These are phyloP conservation scores for Ailuropoda melanoleuca DNA, from an alignment of 2,113 vertebrate species.

Conservation along the genomic window DNA sequence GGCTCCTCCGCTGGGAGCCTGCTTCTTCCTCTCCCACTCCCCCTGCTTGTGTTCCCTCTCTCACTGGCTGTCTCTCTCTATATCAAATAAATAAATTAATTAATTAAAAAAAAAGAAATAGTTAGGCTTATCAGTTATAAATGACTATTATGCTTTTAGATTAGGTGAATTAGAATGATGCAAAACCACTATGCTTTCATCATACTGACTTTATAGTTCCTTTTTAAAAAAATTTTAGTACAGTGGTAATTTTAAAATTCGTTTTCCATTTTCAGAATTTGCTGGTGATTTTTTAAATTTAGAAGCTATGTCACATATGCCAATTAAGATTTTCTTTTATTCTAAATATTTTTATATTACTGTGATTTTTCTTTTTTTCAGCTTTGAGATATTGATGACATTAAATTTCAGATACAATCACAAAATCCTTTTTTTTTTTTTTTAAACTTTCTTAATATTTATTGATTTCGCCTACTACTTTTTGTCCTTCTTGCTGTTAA, in stretches of 20 bases:
- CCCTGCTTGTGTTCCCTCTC: too few relatives aligned
- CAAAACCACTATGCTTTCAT: not conserved
- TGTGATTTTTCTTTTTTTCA: not conserved
- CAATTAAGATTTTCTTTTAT: not conserved
- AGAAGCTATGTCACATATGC: not conserved
- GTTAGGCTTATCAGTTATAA: not conserved
- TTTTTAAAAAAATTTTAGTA: not conserved
- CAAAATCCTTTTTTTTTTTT: not conserved
- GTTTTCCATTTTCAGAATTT: conserved; percentile 28
- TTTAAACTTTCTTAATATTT: not conserved
- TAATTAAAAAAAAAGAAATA: too few relatives aligned
- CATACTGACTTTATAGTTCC: not conserved
- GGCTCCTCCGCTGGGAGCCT: too few relatives aligned
- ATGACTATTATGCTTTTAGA: not conserved
- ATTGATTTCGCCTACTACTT: not conserved
- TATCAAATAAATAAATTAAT: too few relatives aligned
- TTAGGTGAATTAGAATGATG: not conserved
- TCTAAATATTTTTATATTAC: conserved; percentile 1
- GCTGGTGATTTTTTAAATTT: not conserved
- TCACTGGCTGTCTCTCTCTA: too few relatives aligned
- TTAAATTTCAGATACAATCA: not conserved
- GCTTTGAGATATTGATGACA: not conserved
- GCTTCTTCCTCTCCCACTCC: too few relatives aligned
- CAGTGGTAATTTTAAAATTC: not conserved
- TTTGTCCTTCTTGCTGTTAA: not conserved